Conservation (phyloP, 2,113 vertebrate species). For the Amblyornis subalaris region DNA sequence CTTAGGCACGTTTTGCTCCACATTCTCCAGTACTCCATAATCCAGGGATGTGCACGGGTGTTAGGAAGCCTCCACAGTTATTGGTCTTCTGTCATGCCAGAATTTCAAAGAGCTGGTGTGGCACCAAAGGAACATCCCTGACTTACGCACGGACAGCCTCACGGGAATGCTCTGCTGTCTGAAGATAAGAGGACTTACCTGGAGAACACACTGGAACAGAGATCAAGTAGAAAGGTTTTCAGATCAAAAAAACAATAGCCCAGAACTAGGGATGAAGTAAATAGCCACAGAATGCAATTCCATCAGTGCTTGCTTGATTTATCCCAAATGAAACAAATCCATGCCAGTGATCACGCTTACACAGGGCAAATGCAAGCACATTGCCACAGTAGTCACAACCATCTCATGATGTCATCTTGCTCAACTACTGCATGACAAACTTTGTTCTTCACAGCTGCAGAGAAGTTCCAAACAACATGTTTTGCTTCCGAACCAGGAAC, state of each 20-base stretch:
- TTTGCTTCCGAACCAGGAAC: neutral
- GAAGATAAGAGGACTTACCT: neutral
- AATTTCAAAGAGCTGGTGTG: neutral
- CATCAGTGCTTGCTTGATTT: neutral
- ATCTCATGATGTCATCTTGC: neutral
- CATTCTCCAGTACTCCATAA: neutral
- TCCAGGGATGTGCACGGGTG: accelerated
- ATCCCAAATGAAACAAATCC: neutral
- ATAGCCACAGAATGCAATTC: neutral
- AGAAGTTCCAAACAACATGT: neutral
- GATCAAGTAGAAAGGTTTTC: neutral
- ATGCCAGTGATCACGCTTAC: neutral
- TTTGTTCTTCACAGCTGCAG: constrained; percentile 35
- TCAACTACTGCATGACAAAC: neutral
- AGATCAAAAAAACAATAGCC: neutral
- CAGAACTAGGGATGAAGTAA: neutral
- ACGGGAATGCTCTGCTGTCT: neutral
- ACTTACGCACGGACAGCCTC: neutral
- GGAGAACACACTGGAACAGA: neutral
- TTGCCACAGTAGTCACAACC: neutral
- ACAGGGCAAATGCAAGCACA: neutral
- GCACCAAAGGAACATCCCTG: neutral
- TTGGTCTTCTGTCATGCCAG: accelerated
- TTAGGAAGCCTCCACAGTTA: neutral
- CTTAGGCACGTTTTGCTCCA: neutral